Evolutionary conservation across 1,140 invertebrate genomes (phyloP), one percentile per base, ranked within the genome.

Genomic region (Drosophila pallidifrons): DNA sequence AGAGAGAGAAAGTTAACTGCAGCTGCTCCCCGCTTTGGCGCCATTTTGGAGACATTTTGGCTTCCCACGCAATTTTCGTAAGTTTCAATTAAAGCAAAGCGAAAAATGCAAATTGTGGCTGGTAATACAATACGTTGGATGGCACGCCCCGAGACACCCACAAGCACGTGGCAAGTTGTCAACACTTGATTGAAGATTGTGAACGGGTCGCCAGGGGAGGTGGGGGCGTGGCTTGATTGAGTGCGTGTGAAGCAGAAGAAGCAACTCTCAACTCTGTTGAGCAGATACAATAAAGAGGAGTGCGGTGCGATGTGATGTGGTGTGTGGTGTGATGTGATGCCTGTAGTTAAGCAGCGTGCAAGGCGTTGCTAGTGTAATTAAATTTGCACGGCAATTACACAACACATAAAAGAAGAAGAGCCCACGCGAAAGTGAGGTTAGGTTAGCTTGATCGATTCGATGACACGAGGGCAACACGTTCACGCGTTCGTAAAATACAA

Each of bases 371-470:
- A 75, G 43, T 78, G 77, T 92, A 92, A 92, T 92, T 92, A 92
- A 92, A 91, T 92, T 92, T 92, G 69, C 81, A 92, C 91, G 90
- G 90, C 80, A 91, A 92, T 91, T 92, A 91, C 87, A 91, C 77
- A 89, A 7, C 6, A 8, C 11, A 25, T 4, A 8, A 32, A 32
- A 8, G 30, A 16, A 52, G 15, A 10, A n/a, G 32, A 20, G 5
- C 5, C 35, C 1, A 15, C 6, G 25, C 1, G 15, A 47, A 47
- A 52, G 16, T 16, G 51, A 38, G 30, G 30, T 15, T 35, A 43
- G 3, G 58, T 64, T 35, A 43, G 3, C 52, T 64, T 61, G 58
- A 77, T 77, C 46, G 57, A 73, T 68, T 25, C 51, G 51, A 25
- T 30, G 10, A 20, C 8, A 55, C 28, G 43, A 59, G 63, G 69